Base-by-base conservation (phyloP, 2,113 vertebrate species). In the Chionodraco myersi region DNA sequence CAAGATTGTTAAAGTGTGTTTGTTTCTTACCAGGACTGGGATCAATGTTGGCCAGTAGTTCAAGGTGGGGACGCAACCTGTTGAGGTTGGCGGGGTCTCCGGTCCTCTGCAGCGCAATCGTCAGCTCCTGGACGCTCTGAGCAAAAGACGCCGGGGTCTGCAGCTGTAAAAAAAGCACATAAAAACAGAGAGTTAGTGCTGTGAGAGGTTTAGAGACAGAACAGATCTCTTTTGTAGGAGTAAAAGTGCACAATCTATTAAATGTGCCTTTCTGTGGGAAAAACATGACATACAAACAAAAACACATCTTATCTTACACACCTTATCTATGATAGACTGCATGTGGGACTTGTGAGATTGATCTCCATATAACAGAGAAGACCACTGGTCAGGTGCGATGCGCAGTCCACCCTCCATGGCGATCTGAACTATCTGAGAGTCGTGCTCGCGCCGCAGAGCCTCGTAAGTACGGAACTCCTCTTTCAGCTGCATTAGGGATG, bases 311-410 rank as follows among this genome's bases (percentile, higher is more conserved):
- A 11, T 47, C 3, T 62, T 10, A 57, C 82, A 16, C 41, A 99
- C 98, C 97, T 99, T 99, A 94, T 99, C 98, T 53, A 99, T 99
- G 86, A 99, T 99, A 65, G 97, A 99, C 93, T 99, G 98, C 98
- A 99, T 99, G 80, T 99, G 98, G 68, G 98, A 99, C 92, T 99
- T 99, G 89, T 99, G 98, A 64, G 97, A 97, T 68, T 99, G 98
- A 92, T 99, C 98, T 80, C 98, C 98, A 0, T 99, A 99, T 0
- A 99, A 92, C 76, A 99, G 92, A 0, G 98, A 99, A 77, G 98
- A 99, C 98, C 98, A 99, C 82, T 99, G 98, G 92, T 99, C 98
- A 0, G 98, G 98, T 13, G 98, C 98, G n/a, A 99, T 99, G 65
- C 98, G 96, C 80, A 99, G 92, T 13, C 98, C 98, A 6, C 97